A percentile compares a stretch with the other conserved stretches of the same genome.
Evolutionary conservation across 2,113 vertebrate genomes (phyloP).

Genomic region (Brienomyrus longianalis): DNA sequence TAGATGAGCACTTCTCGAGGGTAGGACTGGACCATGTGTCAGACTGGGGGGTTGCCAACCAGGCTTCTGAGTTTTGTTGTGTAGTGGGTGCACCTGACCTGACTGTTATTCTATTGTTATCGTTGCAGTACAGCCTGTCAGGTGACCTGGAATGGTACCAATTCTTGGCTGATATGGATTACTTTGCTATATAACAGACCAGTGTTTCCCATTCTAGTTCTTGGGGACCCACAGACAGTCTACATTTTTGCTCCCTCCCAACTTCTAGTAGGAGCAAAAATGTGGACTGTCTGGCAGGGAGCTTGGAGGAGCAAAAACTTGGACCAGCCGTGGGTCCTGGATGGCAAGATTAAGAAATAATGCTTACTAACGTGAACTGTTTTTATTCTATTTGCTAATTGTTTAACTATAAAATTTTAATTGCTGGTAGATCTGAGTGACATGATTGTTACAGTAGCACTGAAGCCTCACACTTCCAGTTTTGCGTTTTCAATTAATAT

Average conservation of each 20-base stretch:
- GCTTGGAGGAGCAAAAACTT: neutral
- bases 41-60: neutral
- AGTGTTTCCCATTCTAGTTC: neutral
- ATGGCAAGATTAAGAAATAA: too few species aligned
- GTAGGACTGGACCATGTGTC: neutral
- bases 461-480: neutral
- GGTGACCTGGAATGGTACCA: neutral
- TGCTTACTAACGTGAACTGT: neutral
- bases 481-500: neutral
- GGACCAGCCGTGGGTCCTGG: too few species aligned
- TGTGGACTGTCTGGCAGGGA: too few species aligned
- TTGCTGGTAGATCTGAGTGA: neutral
- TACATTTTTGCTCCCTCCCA: neutral
- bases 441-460: neutral
- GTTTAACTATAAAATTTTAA: neutral
- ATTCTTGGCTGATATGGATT: neutral
- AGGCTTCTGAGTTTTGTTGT: neutral
- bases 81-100: neutral
- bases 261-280: too few species aligned
- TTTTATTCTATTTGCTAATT: neutral
- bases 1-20: neutral
- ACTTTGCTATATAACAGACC: neutral
- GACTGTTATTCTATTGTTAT: neutral
- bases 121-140: neutral
- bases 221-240: neutral